Percentiles rank a stretch among this genome's conserved stretches.
phyloP scores from a whole-genome alignment of 1,140 invertebrate species.

The Nixonia krombeini region DNA sequence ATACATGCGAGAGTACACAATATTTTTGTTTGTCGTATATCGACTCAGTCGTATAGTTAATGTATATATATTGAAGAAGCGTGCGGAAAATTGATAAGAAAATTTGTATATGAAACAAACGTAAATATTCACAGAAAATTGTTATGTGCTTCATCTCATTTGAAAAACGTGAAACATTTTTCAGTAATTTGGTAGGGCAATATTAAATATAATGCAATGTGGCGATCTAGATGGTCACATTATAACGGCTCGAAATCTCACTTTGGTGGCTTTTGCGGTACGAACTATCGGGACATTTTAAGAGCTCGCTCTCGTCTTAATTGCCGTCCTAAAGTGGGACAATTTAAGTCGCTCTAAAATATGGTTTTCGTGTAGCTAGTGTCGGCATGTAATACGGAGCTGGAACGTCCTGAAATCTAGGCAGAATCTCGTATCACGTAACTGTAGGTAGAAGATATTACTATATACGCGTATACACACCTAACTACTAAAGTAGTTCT shows the following conservation, averaged over 20 bases:
- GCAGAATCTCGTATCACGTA: constrained; percentile 22
- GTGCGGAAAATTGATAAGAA: too few relatives aligned
- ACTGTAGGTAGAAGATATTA: constrained; percentile 2
- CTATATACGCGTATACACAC: constrained; percentile 8
- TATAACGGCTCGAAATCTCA: constrained; percentile 31
- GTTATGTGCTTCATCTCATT: too few relatives aligned
- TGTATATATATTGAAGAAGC: too few relatives aligned
- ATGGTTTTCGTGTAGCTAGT: constrained; percentile 41
- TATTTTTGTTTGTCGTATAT: too few relatives aligned
- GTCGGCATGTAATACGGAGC: constrained; percentile 27
- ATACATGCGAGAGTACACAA: too few relatives aligned
- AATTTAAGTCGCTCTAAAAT: constrained; percentile 52
- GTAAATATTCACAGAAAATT: too few relatives aligned
- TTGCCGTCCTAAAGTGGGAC: constrained; percentile 45
- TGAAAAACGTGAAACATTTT: neutral
- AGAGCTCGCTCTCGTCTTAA: constrained; percentile 39
- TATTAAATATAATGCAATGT: constrained; percentile 18
- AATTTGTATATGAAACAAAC: too few relatives aligned
- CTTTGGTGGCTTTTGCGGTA: constrained; percentile 34
- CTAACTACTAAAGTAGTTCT: constrained; percentile 10
- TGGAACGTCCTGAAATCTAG: constrained; percentile 25
- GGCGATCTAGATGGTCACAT: constrained; percentile 24
- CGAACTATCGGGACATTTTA: constrained; percentile 36
- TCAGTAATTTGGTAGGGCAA: neutral
- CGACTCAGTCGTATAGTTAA: too few relatives aligned